phyloP scores from a whole-genome alignment of 2,888 invertebrate species.

The Taphrorychus bicolor region DNA sequence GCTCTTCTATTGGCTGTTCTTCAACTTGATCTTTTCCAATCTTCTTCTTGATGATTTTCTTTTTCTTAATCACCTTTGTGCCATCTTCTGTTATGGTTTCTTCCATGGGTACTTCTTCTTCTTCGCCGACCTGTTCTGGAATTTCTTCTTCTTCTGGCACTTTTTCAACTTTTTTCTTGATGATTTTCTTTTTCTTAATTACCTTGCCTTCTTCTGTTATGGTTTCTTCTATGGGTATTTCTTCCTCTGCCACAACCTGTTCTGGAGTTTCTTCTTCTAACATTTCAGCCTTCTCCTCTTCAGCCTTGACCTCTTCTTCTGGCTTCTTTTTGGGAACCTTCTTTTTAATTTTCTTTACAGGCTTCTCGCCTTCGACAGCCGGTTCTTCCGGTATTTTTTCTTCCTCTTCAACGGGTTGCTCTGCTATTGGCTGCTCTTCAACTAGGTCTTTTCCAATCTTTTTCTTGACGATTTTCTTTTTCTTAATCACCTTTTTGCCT shows the following conservation, averaged over 20 bases:
- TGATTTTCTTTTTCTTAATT: too few species aligned
- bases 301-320: constrained; percentile 22
- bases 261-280: background rate
- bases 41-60: constrained; percentile 52
- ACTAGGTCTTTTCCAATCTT: constrained; percentile 39
- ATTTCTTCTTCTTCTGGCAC: too few species aligned
- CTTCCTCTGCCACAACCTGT: too few species aligned
- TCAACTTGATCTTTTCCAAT: background rate
- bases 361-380: background rate
- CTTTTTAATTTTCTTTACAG: background rate
- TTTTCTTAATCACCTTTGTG: constrained; percentile 40
- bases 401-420: constrained; percentile 23
- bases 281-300: too few species aligned
- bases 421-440: constrained; percentile 40
- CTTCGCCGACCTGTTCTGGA: too few species aligned
- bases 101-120: too few species aligned
- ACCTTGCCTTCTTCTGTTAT: too few species aligned
- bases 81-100: too few species aligned
- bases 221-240: too few species aligned
- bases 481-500: constrained; percentile 29
- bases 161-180: too few species aligned
- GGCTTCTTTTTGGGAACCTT: constrained; percentile 11
- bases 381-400: constrained; percentile 13
- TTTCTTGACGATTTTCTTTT: constrained; percentile 51
- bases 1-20: constrained; percentile 41